Evolutionary conservation across 2,888 invertebrate genomes (phyloP).

Genomic region (Deilephila porcellus): DNA sequence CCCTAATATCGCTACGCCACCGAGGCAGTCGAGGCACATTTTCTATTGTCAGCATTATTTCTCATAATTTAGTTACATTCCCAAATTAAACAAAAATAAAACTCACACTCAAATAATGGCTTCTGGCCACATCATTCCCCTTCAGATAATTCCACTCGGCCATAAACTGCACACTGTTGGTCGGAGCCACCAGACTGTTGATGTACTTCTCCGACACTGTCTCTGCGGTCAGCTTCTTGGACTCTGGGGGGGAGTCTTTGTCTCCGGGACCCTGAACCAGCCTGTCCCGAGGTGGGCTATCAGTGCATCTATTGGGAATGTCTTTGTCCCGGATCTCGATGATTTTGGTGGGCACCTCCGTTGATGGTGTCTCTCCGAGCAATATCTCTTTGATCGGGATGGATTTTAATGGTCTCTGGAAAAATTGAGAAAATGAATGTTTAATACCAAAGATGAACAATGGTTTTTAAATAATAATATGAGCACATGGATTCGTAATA

Average conservation of each 20-base stretch:
- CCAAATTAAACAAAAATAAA: neutral
- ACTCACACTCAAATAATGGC: slow-evolving; percentile 86
- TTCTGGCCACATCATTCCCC: slow-evolving; percentile 76
- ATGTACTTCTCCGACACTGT: slow-evolving; percentile 50
- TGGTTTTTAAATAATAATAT: too few relatives aligned
- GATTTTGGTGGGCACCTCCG: slow-evolving; percentile 64
- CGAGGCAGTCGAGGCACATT: too few relatives aligned
- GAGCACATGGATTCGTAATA: too few relatives aligned
- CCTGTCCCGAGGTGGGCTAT: slow-evolving; percentile 48
- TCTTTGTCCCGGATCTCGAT: slow-evolving; percentile 54
- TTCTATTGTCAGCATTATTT: too few relatives aligned
- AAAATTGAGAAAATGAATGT: slow-evolving; percentile 34
- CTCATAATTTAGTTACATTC: too few relatives aligned
- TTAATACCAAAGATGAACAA: too few relatives aligned
- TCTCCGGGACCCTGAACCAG: slow-evolving; percentile 29
- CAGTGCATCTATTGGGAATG: slow-evolving; percentile 36
- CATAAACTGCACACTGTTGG: slow-evolving; percentile 87
- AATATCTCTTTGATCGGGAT: slow-evolving; percentile 79
- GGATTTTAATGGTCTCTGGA: slow-evolving; percentile 83
- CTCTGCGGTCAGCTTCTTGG: slow-evolving; percentile 57
- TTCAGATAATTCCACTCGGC: slow-evolving; percentile 85
- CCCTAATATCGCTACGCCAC: too few relatives aligned
- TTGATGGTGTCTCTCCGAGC: slow-evolving; percentile 59
- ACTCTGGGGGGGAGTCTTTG: slow-evolving; percentile 53
- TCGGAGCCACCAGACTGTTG: slow-evolving; percentile 72